These are phyloP conservation scores for Zeuzera pyrina DNA, from an alignment of 2,888 invertebrate species.

Conservation along the genomic window DNA sequence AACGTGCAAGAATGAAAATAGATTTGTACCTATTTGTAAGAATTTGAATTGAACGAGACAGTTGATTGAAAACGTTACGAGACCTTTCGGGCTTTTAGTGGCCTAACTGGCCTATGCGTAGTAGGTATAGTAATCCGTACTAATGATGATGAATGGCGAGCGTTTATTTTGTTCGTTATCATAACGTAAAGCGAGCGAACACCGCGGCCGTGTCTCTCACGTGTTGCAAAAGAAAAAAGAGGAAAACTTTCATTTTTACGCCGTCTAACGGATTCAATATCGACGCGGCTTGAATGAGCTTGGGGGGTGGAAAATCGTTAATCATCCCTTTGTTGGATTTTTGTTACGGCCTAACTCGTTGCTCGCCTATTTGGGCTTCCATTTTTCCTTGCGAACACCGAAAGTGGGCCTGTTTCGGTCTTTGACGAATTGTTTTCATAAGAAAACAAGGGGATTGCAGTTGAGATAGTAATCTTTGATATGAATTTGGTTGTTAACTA, in stretches of 20 bases:
- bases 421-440: slow-evolving; percentile 67
- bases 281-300: slow-evolving; percentile 69
- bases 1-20: no score
- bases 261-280: slow-evolving; percentile 71
- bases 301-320: slow-evolving; percentile 67
- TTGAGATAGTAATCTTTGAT: no score
- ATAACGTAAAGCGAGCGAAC: no score
- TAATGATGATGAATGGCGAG: no score
- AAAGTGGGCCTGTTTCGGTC: slow-evolving; percentile 53
- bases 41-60: no score
- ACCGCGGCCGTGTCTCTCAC: slow-evolving; percentile 30
- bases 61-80: no score
- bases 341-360: slow-evolving; percentile 71
- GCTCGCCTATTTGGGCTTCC: slow-evolving; percentile 67
- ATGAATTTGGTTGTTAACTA: no score
- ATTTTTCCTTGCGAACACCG: slow-evolving; percentile 64
- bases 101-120: no score
- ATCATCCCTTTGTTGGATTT: slow-evolving; percentile 73
- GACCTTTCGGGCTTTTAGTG: no score
- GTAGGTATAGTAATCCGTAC: no score
- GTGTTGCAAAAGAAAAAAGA: slow-evolving; percentile 44
- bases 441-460: slow-evolving; percentile 33
- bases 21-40: no score
- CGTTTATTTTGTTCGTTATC: no score
- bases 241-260: slow-evolving; percentile 70